phyloP scores from a whole-genome alignment of 2,113 vertebrate species.

The Nibea coibor region DNA sequence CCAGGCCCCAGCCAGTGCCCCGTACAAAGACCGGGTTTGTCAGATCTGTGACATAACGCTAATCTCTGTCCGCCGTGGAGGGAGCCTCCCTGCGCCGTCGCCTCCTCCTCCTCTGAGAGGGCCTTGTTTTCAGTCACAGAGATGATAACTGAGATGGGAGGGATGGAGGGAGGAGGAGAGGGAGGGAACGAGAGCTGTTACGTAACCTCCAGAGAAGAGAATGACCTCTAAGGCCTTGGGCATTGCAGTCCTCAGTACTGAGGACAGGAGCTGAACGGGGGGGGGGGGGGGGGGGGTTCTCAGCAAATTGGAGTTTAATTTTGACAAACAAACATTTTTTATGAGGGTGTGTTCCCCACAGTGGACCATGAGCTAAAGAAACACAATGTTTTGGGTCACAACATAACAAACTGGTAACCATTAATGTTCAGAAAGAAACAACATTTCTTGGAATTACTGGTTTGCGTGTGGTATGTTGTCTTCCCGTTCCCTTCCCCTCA shows the following conservation, averaged over 20 bases:
- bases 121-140: conserved; percentile 56
- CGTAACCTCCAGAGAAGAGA: conserved; percentile 47
- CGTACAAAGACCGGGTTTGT: conserved; percentile 71
- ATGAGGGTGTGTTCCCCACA: not conserved
- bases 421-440: not conserved
- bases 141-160: conserved; percentile 58
- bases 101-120: conserved; percentile 56
- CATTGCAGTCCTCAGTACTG: too few species aligned
- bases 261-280: too few species aligned
- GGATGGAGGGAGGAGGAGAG: not conserved
- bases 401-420: not conserved
- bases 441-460: not conserved
- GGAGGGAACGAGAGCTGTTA: conserved; percentile 41
- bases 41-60: conserved; percentile 62
- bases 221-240: conserved; percentile 36
- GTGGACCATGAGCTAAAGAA: not conserved
- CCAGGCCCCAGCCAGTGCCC: not conserved
- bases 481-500: not conserved
- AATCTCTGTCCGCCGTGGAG: conserved; percentile 22
- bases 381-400: not conserved
- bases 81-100: conserved; percentile 56
- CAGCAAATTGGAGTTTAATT: not conserved
- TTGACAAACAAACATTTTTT: conserved; percentile 18
- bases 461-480: not conserved
- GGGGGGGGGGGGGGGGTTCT: not conserved